Conservation (phyloP, 2,888 invertebrate species). For the Hemithea aestivaria region DNA sequence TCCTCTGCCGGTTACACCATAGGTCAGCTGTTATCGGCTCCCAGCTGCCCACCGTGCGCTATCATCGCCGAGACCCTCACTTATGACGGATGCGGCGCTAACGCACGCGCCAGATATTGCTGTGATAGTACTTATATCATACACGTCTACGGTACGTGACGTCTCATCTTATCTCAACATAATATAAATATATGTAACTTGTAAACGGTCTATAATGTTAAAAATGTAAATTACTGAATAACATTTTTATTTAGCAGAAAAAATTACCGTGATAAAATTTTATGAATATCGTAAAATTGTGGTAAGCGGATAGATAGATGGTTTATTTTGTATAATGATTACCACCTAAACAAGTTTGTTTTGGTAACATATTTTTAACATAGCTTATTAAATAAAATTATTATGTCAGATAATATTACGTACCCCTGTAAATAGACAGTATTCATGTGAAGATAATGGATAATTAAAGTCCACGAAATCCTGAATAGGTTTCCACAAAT, state of each 20-base stretch:
- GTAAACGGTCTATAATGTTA: too few species aligned
- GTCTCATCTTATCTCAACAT: conserved; percentile 44
- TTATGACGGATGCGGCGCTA: conserved; percentile 36
- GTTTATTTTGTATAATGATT: too few species aligned
- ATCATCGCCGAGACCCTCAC: conserved; percentile 23
- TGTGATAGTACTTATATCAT: conserved; percentile 36
- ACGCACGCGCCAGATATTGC: conserved; percentile 30
- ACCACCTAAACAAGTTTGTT: too few species aligned
- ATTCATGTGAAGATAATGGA: conserved; percentile 38
- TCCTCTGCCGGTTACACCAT: conserved; percentile 31
- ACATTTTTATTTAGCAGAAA: too few species aligned
- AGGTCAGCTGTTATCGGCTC: conserved; percentile 26
- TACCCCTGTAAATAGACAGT: conserved; percentile 35
- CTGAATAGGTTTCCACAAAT: conserved; percentile 36
- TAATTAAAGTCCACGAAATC: conserved; percentile 43
- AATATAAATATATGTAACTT: conserved; percentile 1
- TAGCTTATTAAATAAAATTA: too few species aligned
- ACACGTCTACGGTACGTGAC: conserved; percentile 47
- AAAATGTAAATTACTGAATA: too few species aligned
- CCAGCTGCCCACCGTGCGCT: conserved; percentile 24
- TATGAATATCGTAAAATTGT: too few species aligned
- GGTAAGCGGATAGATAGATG: too few species aligned
- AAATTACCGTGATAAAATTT: too few species aligned
- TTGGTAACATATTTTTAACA: too few species aligned
- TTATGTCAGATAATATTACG: conserved; percentile 14